Evolutionary conservation across 2,888 invertebrate species (phyloP), one percentile per base, ranked within the genome.

Genomic region (Campoplex nolae): DNA sequence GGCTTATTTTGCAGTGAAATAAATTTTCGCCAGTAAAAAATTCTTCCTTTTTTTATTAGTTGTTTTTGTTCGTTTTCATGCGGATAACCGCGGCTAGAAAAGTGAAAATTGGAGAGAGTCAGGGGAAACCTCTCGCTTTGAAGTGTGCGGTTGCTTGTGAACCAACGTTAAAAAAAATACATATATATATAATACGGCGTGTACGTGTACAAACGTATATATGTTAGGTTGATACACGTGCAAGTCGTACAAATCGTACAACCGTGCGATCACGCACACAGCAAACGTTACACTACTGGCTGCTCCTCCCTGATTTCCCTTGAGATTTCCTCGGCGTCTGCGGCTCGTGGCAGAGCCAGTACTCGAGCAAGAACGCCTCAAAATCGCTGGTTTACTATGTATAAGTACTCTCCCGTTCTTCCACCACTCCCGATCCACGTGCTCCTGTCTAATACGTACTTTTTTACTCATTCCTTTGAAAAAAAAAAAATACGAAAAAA

Each of bases 281-380:
- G 83, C 85, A 77, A 85, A 89, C 82, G 88, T 89, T 87, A 79
- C 85, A 51, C 85, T 89, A 89, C 74, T 89, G 90, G 89, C 89
- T 78, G 91, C 92, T 92, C 93, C 92, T 92, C 90, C 84, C 90
- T 93, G 93, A 93, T 93, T 93, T 93, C 93, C 93, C 93, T 86
- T 76, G 93, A 92, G 93, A 91, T 89, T 91, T 84, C 82, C 68
- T 67, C 88, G 86, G 81, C 79, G 89, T 86, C 86, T 88, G 88
- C 54, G 81, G 88, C 84, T 83, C 83, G 85, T 87, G 80, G 83
- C 87, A 75, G 35, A 65, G 70, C 85, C 89, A 83, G 89, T 86
- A 88, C 83, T 83, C 86, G 71, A 86, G 83, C 82, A 76, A 74
- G 86, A 75, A 68, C 51, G 84, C 83, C 83, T 73, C 76, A 84